These are phyloP conservation scores for Rhadina sibilatrix DNA, from an alignment of 2,113 vertebrate genomes.

Conservation along the genomic window DNA sequence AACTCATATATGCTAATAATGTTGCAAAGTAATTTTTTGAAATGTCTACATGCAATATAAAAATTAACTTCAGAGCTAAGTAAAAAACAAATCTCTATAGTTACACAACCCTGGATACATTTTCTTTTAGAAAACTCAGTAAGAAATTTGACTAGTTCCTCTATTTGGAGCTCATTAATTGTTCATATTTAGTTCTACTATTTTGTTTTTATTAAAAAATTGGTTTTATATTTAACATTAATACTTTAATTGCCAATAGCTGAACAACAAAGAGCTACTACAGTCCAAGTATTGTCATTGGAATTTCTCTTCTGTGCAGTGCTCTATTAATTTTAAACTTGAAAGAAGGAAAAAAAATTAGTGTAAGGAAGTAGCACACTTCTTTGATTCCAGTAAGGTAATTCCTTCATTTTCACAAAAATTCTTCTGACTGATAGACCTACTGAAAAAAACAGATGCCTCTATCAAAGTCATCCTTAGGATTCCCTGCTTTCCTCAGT, in stretches of 20 bases:
- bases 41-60: neutral
- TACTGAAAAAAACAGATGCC: neutral
- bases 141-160: neutral
- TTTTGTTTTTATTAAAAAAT: neutral
- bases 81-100: neutral
- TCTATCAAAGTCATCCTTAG: neutral
- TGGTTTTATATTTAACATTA: constrained; percentile 3
- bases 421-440: neutral
- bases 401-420: neutral
- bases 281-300: neutral
- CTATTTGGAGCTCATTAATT: neutral
- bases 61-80: neutral
- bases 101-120: neutral
- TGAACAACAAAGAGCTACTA: neutral
- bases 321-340: neutral
- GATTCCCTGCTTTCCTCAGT: neutral
- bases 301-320: neutral
- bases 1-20: neutral
- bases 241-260: neutral
- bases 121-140: neutral
- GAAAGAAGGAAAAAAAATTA: neutral
- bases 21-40: neutral
- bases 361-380: neutral
- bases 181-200: neutral
- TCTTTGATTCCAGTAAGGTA: neutral